These are phyloP conservation scores for Crambe crambe DNA, from an alignment of 37 sponge, comb jelly and placozoan species.

Conservation along the genomic window DNA sequence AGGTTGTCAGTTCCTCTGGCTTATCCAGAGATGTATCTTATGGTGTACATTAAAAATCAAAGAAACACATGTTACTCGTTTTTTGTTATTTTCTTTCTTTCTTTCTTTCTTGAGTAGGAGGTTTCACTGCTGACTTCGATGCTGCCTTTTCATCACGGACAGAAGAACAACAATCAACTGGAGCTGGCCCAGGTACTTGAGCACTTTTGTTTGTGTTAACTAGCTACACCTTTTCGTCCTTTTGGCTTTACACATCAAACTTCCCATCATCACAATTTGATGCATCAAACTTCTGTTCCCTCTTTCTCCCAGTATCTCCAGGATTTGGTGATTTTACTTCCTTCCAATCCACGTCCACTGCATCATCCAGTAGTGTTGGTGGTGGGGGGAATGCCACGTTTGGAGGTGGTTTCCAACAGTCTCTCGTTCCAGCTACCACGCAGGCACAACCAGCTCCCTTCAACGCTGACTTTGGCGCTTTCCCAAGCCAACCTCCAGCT, in stretches of 20 bases:
- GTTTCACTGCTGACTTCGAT: constrained; percentile 54
- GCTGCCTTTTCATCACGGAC: constrained; percentile 25
- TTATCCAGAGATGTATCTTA: no score
- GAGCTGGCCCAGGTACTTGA: constrained; percentile 6
- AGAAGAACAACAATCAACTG: constrained; percentile 15
- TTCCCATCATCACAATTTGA: background rate
- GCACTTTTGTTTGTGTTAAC: background rate
- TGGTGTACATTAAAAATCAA: no score
- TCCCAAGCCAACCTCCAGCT: constrained; percentile 15
- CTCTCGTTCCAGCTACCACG: background rate
- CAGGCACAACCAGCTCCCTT: constrained; percentile 1
- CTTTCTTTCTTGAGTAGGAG: constrained; percentile 11
- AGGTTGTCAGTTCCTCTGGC: no score
- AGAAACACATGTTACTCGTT: no score
- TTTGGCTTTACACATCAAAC: background rate
- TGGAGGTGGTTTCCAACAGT: background rate
- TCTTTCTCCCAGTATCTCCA: background rate
- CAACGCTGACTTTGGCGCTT: constrained; percentile 42
- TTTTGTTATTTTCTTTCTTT: background rate
- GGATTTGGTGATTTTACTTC: constrained; percentile 68
- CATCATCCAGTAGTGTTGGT: background rate
- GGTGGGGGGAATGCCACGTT: constrained; percentile 7
- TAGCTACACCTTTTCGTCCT: background rate
- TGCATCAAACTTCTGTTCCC: background rate
- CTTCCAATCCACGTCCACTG: constrained; percentile 32